Evolutionary conservation across 2,888 invertebrate species (phyloP), one percentile per base, ranked within the genome.

Genomic region (Limnephilus marmoratus): DNA sequence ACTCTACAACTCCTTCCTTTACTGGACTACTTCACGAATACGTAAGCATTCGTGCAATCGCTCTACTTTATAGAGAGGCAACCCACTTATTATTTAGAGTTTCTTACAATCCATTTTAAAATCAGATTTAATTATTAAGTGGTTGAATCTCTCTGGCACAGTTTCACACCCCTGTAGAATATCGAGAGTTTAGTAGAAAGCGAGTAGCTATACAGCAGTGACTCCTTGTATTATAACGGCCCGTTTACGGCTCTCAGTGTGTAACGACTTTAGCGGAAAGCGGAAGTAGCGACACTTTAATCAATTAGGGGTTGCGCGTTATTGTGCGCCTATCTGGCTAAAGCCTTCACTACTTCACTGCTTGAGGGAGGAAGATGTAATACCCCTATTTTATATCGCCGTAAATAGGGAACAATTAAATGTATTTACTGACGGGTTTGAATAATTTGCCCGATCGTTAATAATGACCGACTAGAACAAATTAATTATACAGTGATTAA

Each of bases 251-350:
- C 92, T 90, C 85, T 92, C 92, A 93, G 93, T 92, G 87, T 92
- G 93, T 93, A 92, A 92, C 93, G 93, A 87, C 68, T 41, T 85
- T 45, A 85, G 13, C 85, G 49, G 92, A 90, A 80, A 85, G 89
- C 93, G 93, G 91, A 93, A 93, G 93, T 93, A 92, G 92, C 93
- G 90, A 89, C 90, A 93, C 93, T 93, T 93, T 93, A 92, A 93
- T 93, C 93, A 93, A 93, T 93, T 93, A 93, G 85, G 92, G 93
- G 81, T 88, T 90, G 90, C 90, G 81, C 82, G 89, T 89, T 88
- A 91, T 91, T 91, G 83, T 49, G 85, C 34, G 83, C 83, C 83
- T 83, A 37, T 83, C 83, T n/a, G 83, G 83, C 41, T 24, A 83
- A 24, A 68, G n/a, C 68, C 68, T 68, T n/a, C 11, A 53, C 53